phyloP scores from a whole-genome alignment of 2,113 vertebrate species.

The Cyprinodon tularosa region DNA sequence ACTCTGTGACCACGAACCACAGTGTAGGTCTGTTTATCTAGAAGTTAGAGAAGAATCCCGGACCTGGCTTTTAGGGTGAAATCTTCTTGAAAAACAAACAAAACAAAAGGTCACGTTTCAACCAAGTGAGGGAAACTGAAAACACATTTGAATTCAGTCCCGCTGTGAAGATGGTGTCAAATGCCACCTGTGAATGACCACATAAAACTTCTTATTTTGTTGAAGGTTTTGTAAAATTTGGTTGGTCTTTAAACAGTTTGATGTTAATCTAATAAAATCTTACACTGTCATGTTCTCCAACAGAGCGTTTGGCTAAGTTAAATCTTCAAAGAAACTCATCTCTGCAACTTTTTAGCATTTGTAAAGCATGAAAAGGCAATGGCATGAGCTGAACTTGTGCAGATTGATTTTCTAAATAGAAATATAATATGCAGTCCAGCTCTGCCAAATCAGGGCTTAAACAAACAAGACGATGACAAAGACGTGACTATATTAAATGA shows the following conservation, averaged over 20 bases:
- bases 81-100: constrained; percentile 68
- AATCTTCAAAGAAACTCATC: neutral
- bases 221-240: constrained; percentile 17
- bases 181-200: constrained; percentile 43
- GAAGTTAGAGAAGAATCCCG: constrained; percentile 59
- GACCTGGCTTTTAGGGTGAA: constrained; percentile 70
- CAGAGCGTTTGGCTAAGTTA: neutral
- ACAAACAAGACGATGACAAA: constrained; percentile 70
- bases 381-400: constrained; percentile 6
- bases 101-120: constrained; percentile 70
- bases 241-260: constrained; percentile 20
- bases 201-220: constrained; percentile 43
- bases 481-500: constrained; percentile 54
- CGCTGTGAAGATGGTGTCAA: constrained; percentile 67
- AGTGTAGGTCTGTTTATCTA: constrained; percentile 57
- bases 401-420: constrained; percentile 31
- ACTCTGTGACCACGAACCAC: constrained; percentile 54
- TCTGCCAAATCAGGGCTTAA: constrained; percentile 48
- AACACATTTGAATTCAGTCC: constrained; percentile 64
- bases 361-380: constrained; percentile 18
- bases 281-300: neutral
- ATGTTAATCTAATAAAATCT: constrained; percentile 8
- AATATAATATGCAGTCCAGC: constrained; percentile 37
- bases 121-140: constrained; percentile 72
- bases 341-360: neutral